A percentile compares a stretch with the other conserved stretches of the same genome.
These are phyloP conservation scores for Myiozetetes cayanensis DNA, from an alignment of 2,113 vertebrate species.

Conservation along the genomic window DNA sequence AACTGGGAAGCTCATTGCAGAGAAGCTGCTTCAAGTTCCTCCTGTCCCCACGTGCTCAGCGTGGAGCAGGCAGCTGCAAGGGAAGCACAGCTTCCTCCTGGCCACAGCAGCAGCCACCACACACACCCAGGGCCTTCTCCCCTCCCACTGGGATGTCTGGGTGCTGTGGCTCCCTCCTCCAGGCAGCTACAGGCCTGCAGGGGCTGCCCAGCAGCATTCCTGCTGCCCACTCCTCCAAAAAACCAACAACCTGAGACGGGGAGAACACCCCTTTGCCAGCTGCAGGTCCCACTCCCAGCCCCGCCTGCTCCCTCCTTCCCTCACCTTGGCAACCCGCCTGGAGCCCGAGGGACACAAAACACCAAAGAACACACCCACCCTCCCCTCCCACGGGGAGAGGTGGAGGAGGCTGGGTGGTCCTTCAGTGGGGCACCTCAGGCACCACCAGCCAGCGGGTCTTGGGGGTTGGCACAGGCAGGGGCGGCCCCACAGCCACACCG, in stretches of 20 bases:
- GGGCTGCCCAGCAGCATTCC: not conserved
- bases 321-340: not conserved
- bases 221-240: not conserved
- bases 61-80: not conserved
- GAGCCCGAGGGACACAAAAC: not conserved
- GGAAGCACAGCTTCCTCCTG: not conserved
- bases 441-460: not conserved
- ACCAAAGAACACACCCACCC: not conserved
- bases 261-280: not conserved
- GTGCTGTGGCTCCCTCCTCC: rapidly evolving
- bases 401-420: not conserved
- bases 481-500: not conserved
- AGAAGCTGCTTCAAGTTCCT: not conserved
- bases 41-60: rapidly evolving
- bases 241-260: rapidly evolving
- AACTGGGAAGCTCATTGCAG: not conserved
- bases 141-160: rapidly evolving
- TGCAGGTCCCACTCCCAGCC: not conserved
- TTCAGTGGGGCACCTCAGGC: not conserved
- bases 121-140: not conserved
- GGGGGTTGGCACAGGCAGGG: not conserved
- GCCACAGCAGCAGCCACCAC: not conserved
- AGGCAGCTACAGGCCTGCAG: not conserved
- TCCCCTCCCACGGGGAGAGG: not conserved
- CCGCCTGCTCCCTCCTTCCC: not conserved